Evolutionary conservation across 2,113 vertebrate genomes (phyloP).

Genomic region (Heterocephalus glaber): DNA sequence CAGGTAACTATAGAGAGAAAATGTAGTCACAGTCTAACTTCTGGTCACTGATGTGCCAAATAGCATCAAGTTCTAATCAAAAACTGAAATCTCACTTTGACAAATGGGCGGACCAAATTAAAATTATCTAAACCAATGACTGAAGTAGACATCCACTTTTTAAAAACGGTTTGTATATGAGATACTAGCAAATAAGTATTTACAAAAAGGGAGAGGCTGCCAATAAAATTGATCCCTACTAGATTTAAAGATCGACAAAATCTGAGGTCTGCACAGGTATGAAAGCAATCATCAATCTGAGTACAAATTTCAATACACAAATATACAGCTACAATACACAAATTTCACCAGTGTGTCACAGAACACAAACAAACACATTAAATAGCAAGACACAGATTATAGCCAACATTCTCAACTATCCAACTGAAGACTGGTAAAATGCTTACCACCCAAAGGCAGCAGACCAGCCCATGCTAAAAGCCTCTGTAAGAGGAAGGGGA

Average conservation of each 20-base stretch:
- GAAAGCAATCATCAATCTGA: background rate
- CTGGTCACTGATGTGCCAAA: background rate
- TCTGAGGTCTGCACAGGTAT: background rate
- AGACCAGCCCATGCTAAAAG: background rate
- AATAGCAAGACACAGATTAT: background rate
- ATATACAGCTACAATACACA: background rate
- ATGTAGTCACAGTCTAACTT: background rate
- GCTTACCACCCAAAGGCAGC: background rate
- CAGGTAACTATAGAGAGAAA: constrained; percentile 49
- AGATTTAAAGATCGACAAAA: constrained; percentile 31
- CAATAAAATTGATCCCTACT: background rate
- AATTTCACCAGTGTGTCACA: background rate
- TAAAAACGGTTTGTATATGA: background rate
- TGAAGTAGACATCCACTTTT: background rate
- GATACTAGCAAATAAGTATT: background rate
- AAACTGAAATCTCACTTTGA: background rate
- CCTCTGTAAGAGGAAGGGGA: background rate
- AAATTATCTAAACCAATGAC: background rate
- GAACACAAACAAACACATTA: constrained; percentile 38
- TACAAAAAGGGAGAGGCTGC: background rate
- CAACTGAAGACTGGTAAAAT: background rate
- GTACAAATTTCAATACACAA: background rate
- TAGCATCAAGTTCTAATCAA: background rate
- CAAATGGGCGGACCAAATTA: constrained; percentile 7
- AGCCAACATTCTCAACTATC: background rate